Evolutionary conservation across 2,797 vertebrate species (phyloP).

Genomic region (Ispidina picta): DNA sequence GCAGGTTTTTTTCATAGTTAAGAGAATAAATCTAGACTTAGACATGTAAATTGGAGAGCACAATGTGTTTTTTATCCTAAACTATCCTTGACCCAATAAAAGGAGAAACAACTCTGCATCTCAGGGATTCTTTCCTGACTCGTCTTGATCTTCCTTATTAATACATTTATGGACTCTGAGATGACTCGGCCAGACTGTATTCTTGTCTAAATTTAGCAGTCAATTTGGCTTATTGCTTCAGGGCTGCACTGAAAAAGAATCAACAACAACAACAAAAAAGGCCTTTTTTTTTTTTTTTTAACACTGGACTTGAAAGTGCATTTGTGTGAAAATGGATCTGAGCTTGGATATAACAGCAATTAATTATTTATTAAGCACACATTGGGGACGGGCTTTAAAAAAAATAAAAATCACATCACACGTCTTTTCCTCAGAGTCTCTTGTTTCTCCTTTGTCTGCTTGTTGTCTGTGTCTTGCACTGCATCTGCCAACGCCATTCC

Average conservation of each 20-base stretch:
- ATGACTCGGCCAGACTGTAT: neutral
- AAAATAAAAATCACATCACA: neutral
- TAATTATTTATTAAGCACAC: conserved; percentile 56
- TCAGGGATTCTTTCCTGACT: conserved; percentile 11
- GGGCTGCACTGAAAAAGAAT: neutral
- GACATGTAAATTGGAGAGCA: neutral
- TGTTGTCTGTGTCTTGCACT: neutral
- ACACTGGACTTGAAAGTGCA: conserved; percentile 12
- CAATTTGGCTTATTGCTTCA: conserved; percentile 59
- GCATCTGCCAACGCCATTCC: neutral
- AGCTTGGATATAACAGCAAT: conserved; percentile 40
- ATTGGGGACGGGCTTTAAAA: neutral
- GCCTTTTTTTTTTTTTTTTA: neutral
- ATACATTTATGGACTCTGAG: conserved; percentile 50
- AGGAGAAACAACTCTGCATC: neutral
- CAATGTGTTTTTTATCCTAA: neutral
- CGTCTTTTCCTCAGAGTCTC: neutral
- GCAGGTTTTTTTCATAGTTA: neutral
- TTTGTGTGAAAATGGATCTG: conserved; percentile 53
- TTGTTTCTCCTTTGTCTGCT: neutral
- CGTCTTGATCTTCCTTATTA: conserved; percentile 33
- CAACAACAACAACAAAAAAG: neutral
- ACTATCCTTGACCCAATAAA: conserved; percentile 32
- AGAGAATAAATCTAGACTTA: neutral
- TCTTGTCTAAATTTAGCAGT: conserved; percentile 67